Base-by-base conservation (phyloP, 2,888 invertebrate genomes). In the Lasioglossum leucozonium region DNA sequence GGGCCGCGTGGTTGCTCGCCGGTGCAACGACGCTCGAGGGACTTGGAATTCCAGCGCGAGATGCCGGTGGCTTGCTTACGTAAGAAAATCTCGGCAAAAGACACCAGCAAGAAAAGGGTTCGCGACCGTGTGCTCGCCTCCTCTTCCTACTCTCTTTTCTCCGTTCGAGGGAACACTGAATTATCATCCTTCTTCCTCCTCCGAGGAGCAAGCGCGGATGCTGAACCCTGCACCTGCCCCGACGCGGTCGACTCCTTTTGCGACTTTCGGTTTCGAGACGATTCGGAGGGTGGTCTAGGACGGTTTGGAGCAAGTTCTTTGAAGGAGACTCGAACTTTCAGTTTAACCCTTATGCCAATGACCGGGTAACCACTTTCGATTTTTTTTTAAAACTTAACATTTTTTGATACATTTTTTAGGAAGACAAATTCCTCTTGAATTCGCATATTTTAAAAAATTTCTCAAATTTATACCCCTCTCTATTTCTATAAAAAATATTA, bases 61-160 rank as follows among this genome's bases (percentile, higher is more conserved):
- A 86, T 87, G 86, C 88, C 88, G 73, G 81, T 78, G 90, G 87
- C 80, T 82, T 85, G 88, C 88, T 90, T 90, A 90, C 90, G 89
- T 90, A 90, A 90, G 89, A 90, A 89, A 90, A 90, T 88, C 90
- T 78, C 77, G 81, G 86, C 87, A 85, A 90, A 80, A 90, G 86
- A 42, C 82, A 55, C 55, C 8, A 26, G 83, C 82, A 90, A 90
- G 90, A 89, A 90, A 90, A 84, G 84, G 84, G 82, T 83, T 82
- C 85, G 72, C 72, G 51, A 71, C 62, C 51, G 72, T 55, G 76
- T 37, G 65, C 65, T 67, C 34, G 65, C 65, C 65, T 67, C 67
- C 67, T 67, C 67, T 37, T 67, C 44, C 65, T 75, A 37, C 74
- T 40, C 44, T 34, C 65, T 71, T 65, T 30, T 77, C 44, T 58